These are phyloP conservation scores for Siniperca knerii DNA, from an alignment of 2,113 vertebrate genomes.

Conservation along the genomic window DNA sequence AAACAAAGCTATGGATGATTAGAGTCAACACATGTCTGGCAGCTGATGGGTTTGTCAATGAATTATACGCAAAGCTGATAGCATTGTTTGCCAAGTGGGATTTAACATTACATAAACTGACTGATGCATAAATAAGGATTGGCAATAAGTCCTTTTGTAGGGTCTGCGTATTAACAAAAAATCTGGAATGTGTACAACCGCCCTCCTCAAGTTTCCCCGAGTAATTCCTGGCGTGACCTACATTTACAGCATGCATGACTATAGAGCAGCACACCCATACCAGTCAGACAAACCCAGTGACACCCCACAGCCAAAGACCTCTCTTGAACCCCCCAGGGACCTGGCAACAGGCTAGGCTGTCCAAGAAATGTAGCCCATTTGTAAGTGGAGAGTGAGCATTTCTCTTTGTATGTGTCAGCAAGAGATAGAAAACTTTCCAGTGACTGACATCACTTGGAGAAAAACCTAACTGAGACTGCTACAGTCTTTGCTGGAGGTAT, in stretches of 20 bases:
- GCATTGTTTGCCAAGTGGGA: background rate
- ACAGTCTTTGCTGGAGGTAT: background rate
- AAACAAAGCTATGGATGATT: background rate
- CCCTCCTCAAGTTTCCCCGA: slow-evolving; percentile 50
- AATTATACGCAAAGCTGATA: slow-evolving; percentile 9
- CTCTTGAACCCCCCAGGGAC: slow-evolving; percentile 46
- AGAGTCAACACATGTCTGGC: slow-evolving; percentile 20
- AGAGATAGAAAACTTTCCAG: slow-evolving; percentile 31
- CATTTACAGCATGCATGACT: slow-evolving; percentile 60
- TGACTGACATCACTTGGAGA: background rate
- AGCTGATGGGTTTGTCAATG: slow-evolving; percentile 31
- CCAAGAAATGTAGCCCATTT: slow-evolving; percentile 64
- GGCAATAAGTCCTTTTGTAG: slow-evolving; percentile 10
- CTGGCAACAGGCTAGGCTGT: slow-evolving; percentile 51
- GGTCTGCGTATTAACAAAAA: slow-evolving; percentile 15
- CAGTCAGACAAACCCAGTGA: slow-evolving; percentile 36
- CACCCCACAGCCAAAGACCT: slow-evolving; percentile 34
- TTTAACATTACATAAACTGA: slow-evolving; percentile 18
- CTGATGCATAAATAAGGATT: background rate
- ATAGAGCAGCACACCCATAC: slow-evolving; percentile 28
- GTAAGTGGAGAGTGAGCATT: slow-evolving; percentile 22
- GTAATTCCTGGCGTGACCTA: slow-evolving; percentile 69
- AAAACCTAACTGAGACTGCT: background rate
- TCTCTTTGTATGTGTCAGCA: slow-evolving; percentile 20
- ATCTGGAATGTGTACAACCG: slow-evolving; percentile 13